Conservation (phyloP, 2,888 invertebrate species). For the Agrenia bidenticulata region DNA sequence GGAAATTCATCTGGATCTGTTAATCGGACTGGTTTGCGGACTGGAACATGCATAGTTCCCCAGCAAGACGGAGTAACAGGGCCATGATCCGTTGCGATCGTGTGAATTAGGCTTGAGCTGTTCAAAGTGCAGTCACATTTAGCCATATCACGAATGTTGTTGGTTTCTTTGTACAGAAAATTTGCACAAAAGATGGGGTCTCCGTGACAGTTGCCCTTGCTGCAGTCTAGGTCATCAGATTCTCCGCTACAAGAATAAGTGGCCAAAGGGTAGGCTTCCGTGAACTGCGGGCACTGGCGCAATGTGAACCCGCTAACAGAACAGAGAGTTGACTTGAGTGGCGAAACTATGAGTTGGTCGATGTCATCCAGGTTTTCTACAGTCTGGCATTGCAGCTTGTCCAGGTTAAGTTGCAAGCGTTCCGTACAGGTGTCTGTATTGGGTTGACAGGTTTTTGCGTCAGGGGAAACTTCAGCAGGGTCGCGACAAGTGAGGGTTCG, state of each 20-base stretch:
- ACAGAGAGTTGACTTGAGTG: background rate
- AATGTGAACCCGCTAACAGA: background rate
- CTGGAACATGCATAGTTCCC: background rate
- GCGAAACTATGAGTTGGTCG: background rate
- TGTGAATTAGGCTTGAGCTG: background rate
- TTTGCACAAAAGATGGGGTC: conserved; percentile 4
- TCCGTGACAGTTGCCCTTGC: background rate
- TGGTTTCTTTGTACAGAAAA: background rate
- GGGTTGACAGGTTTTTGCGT: background rate
- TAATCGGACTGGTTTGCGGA: background rate
- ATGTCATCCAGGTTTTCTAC: background rate
- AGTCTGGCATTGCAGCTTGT: conserved; percentile 9
- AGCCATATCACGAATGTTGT: background rate
- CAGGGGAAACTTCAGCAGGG: background rate
- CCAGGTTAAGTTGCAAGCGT: background rate
- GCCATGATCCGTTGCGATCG: background rate
- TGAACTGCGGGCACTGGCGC: background rate
- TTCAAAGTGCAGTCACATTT: conserved; percentile 11
- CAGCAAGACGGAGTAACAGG: background rate
- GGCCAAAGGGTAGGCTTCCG: background rate
- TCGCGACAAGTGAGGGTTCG: background rate
- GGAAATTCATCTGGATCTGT: background rate
- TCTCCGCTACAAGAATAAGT: conserved; percentile 5
- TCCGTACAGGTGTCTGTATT: background rate
- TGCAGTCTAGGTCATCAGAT: background rate